Conservation (phyloP, 2,113 vertebrate species). For the Oreotragus oreotragus region DNA sequence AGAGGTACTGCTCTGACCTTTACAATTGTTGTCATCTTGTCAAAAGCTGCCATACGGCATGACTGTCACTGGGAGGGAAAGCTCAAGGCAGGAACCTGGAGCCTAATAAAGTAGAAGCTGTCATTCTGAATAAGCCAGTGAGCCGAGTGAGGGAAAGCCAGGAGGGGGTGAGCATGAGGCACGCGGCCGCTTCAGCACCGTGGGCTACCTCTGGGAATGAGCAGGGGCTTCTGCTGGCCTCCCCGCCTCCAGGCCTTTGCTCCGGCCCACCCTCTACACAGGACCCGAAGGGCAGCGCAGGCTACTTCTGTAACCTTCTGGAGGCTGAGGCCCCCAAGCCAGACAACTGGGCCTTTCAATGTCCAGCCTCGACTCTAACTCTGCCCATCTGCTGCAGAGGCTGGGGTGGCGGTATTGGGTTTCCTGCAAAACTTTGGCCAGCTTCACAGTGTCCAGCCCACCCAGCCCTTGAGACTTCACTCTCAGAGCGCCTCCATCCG, state of each 20-base stretch:
- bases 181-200: not conserved
- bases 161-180: not conserved
- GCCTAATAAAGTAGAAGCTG: conserved; percentile 76
- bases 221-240: not conserved
- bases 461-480: not conserved
- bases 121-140: conserved; percentile 19
- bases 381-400: not conserved
- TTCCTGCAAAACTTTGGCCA: not conserved
- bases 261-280: not conserved
- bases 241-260: not conserved
- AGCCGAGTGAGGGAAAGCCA: not conserved
- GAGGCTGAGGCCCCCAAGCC: not conserved
- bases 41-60: conserved; percentile 76
- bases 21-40: conserved; percentile 75
- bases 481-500: fast-evolving
- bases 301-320: too few relatives aligned
- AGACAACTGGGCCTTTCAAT: not conserved
- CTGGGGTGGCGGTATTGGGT: not conserved
- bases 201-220: not conserved
- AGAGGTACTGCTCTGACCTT: conserved; percentile 82
- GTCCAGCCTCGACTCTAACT: not conserved
- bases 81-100: conserved; percentile 61
- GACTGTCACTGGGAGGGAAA: conserved; percentile 80
- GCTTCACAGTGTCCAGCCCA: not conserved
- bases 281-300: not conserved